Conservation (phyloP, 2,888 invertebrate species). For the Steinernema carpocapsae region DNA sequence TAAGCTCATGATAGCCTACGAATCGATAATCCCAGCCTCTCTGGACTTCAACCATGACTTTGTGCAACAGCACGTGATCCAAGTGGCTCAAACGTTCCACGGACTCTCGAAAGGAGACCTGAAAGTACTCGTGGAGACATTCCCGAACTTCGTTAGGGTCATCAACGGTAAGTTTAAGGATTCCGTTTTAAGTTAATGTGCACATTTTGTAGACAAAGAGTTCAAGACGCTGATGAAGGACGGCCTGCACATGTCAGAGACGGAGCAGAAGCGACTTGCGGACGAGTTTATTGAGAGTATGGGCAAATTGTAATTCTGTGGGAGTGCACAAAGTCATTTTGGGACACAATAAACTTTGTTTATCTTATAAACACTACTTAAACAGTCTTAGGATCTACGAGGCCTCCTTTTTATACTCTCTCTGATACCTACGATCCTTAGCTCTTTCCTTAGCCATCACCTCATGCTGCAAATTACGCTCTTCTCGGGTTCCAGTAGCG, state of each 20-base stretch:
- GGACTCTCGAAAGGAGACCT: background rate
- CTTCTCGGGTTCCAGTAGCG: too few species aligned
- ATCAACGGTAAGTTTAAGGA: background rate
- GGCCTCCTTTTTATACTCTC: too few species aligned
- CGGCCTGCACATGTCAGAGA: conserved; percentile 8
- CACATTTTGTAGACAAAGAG: background rate
- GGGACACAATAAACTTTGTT: too few species aligned
- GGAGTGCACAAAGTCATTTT: too few species aligned
- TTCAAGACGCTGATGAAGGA: conserved; percentile 20
- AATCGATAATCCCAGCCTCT: conserved; percentile 6
- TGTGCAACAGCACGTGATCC: conserved; percentile 21
- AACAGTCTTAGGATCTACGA: too few species aligned
- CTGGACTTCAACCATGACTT: conserved; percentile 23
- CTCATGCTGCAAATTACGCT: too few species aligned
- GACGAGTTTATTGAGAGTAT: conserved; percentile 9
- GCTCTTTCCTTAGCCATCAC: too few species aligned
- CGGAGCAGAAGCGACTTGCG: background rate
- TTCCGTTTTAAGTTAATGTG: too few species aligned
- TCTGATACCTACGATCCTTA: too few species aligned
- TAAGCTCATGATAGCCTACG: background rate
- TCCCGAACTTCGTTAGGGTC: background rate
- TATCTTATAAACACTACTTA: too few species aligned
- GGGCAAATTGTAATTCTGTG: background rate
- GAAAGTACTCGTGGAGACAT: conserved; percentile 17
- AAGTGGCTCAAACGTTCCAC: conserved; percentile 15